Conservation (phyloP, 2,888 invertebrate genomes). For the Drosophila koepferae region DNA sequence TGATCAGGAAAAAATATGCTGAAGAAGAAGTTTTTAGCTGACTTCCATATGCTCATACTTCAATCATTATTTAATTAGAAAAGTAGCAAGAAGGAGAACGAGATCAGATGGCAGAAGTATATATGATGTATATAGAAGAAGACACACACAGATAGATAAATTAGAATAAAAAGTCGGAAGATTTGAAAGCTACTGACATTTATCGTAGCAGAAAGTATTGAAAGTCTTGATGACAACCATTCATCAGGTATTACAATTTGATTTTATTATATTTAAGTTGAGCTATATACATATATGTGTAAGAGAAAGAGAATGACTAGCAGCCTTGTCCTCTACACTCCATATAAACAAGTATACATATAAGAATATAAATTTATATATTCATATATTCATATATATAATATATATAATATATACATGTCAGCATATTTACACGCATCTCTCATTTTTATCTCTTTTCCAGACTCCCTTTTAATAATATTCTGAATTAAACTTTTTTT, state of each 20-base stretch:
- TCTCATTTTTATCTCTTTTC: not conserved
- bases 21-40: not conserved
- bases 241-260: not conserved
- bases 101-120: not conserved
- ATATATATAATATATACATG: too few species aligned
- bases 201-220: not conserved
- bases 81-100: too few species aligned
- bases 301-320: too few species aligned
- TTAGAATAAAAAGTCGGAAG: not conserved
- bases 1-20: not conserved
- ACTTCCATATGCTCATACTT: not conserved
- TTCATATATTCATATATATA: not conserved
- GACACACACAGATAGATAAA: not conserved
- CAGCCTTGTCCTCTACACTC: not conserved
- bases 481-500: slow-evolving; percentile 2
- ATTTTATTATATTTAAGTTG: not conserved
- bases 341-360: not conserved
- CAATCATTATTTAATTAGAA: not conserved
- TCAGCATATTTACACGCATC: not conserved
- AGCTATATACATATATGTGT: too few species aligned
- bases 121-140: not conserved
- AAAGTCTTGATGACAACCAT: not conserved
- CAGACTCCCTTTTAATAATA: not conserved
- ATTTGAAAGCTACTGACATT: not conserved
- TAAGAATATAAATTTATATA: not conserved